These are phyloP conservation scores for Proterorhinus semilunaris DNA, from an alignment of 2,113 vertebrate species.

Conservation along the genomic window DNA sequence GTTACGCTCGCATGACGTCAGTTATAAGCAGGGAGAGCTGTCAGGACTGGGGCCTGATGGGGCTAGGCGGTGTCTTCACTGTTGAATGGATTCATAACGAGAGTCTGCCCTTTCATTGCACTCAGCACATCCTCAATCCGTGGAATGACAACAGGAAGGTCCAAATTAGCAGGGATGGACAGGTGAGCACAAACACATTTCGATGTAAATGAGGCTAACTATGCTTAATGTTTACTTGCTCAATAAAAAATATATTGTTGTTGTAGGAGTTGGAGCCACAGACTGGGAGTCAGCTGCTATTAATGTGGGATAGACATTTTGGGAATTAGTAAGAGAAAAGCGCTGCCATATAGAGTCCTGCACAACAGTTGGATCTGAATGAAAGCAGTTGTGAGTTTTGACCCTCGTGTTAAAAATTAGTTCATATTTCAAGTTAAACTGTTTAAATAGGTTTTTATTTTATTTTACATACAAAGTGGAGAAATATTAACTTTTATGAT, in stretches of 20 bases:
- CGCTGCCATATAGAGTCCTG: background rate
- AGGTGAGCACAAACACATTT: slow-evolving; percentile 72
- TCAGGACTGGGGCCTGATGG: slow-evolving; percentile 86
- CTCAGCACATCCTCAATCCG: slow-evolving; percentile 87
- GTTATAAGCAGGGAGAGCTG: slow-evolving; percentile 81
- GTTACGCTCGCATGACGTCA: slow-evolving; percentile 89
- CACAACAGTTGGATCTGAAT: background rate
- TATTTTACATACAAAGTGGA: no score
- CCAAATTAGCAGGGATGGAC: slow-evolving; percentile 93
- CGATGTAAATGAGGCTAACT: background rate
- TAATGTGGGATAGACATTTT: slow-evolving; percentile 81
- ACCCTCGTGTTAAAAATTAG: background rate
- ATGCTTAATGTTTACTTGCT: background rate
- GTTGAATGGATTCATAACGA: slow-evolving; percentile 92
- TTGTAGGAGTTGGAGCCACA: slow-evolving; percentile 84
- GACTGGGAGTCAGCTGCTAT: slow-evolving; percentile 83
- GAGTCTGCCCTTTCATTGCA: slow-evolving; percentile 83
- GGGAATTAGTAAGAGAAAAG: slow-evolving; percentile 5
- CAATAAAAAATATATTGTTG: background rate
- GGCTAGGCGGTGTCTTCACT: slow-evolving; percentile 85
- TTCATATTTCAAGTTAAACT: background rate
- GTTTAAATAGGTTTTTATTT: background rate
- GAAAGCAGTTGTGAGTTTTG: background rate
- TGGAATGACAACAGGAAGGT: slow-evolving; percentile 94
- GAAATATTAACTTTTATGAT: no score